These are phyloP conservation scores for Eupithecia insigniata DNA, from an alignment of 2,888 invertebrate genomes.

Conservation along the genomic window DNA sequence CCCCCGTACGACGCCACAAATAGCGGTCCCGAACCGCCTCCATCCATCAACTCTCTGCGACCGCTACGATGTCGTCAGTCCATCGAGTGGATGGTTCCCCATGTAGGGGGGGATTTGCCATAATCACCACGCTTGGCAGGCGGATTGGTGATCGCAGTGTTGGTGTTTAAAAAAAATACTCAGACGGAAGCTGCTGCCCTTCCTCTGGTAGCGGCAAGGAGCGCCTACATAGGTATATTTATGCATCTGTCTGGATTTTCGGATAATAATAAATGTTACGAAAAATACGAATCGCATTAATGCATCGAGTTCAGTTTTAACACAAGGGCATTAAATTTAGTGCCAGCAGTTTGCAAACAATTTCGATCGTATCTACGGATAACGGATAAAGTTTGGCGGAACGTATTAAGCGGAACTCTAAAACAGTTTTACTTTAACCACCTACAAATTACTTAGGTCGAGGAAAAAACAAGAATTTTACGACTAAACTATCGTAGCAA, in stretches of 20 bases:
- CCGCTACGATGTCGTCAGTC: too few relatives aligned
- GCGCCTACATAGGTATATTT: background rate
- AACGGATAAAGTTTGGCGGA: background rate
- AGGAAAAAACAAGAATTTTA: slow-evolving; percentile 26
- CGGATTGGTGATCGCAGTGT: too few relatives aligned
- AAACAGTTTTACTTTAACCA: slow-evolving; percentile 18
- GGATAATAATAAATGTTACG: background rate
- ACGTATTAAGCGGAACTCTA: slow-evolving; percentile 9
- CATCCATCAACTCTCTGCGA: too few relatives aligned
- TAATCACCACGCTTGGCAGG: too few relatives aligned
- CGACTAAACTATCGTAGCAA: slow-evolving; percentile 13
- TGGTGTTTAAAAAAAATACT: too few relatives aligned
- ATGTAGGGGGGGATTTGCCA: too few relatives aligned
- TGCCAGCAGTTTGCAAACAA: background rate
- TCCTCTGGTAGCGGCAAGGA: too few relatives aligned
- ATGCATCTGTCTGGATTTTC: background rate
- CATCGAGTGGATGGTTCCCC: too few relatives aligned
- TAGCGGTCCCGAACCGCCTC: too few relatives aligned
- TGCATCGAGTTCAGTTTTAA: background rate
- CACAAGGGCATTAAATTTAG: background rate
- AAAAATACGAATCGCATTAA: background rate
- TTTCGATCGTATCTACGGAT: background rate
- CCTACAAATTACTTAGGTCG: slow-evolving; percentile 8
- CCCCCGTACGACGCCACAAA: too few relatives aligned
- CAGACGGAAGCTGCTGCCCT: too few relatives aligned